These are phyloP conservation scores for Beris chalybata DNA, from an alignment of 2,888 invertebrate genomes.

Conservation along the genomic window DNA sequence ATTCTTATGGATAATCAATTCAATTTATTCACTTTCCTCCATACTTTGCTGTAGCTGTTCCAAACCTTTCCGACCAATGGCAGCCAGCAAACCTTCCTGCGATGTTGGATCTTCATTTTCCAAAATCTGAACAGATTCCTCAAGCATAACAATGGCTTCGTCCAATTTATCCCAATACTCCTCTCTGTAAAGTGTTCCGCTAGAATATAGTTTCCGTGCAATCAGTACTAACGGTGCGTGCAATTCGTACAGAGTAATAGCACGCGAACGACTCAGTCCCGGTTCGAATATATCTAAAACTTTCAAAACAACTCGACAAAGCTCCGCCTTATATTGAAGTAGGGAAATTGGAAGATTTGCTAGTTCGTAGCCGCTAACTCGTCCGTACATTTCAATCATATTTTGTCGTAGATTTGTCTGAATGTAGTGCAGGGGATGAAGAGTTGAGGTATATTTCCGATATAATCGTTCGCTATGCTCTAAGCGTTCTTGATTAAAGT, in stretches of 20 bases:
- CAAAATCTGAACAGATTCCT: conserved; percentile 68
- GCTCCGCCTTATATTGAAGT: conserved; percentile 73
- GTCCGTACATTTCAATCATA: conserved; percentile 77
- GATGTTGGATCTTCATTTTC: conserved; percentile 63
- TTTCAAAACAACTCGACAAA: conserved; percentile 69
- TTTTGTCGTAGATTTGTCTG: conserved; percentile 68
- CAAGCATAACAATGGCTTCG: conserved; percentile 66
- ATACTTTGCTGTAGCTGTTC: conserved; percentile 44
- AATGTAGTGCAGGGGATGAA: conserved; percentile 78
- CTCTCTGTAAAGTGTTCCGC: conserved; percentile 62
- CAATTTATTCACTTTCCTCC: background rate
- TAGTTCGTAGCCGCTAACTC: conserved; percentile 69
- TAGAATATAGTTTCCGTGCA: conserved; percentile 66
- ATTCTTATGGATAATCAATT: too few relatives aligned
- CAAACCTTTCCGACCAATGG: conserved; percentile 49
- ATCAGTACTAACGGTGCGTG: conserved; percentile 75
- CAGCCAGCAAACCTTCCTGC: conserved; percentile 51
- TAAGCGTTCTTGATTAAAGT: conserved; percentile 63
- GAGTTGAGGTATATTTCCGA: conserved; percentile 66
- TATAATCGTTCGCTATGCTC: conserved; percentile 67
- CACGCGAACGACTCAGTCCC: conserved; percentile 75
- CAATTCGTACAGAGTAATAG: conserved; percentile 77
- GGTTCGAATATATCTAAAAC: conserved; percentile 75
- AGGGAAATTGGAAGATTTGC: conserved; percentile 73
- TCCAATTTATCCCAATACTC: conserved; percentile 65